A percentile compares a stretch with the other conserved stretches of the same genome.
Evolutionary conservation across 1,140 invertebrate genomes (phyloP).

Genomic region (Ceratitis capitata): DNA sequence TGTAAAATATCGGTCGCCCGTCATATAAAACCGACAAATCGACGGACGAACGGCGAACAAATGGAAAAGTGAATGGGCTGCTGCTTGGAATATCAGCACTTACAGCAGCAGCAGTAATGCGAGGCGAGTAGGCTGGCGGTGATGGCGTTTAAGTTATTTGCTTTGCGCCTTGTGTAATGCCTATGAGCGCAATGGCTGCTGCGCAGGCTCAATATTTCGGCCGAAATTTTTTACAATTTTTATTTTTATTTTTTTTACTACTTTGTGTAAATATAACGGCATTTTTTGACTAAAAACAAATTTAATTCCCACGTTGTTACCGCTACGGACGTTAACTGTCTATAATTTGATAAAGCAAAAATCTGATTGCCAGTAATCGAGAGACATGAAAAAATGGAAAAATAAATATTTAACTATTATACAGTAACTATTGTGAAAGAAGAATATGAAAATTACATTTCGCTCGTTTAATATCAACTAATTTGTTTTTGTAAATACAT

Average conservation of each 20-base stretch:
- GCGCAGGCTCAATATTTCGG: background rate
- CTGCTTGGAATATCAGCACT: no score
- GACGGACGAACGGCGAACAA: background rate
- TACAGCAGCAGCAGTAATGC: background rate
- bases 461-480: no score
- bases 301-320: background rate
- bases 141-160: slow-evolving; percentile 6
- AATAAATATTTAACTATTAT: no score
- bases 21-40: slow-evolving; percentile 22
- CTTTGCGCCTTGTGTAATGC: background rate
- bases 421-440: no score
- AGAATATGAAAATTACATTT: no score
- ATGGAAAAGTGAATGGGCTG: slow-evolving; percentile 29
- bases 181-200: background rate
- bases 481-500: no score
- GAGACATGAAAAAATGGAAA: no score
- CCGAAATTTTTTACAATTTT: background rate
- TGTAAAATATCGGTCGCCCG: slow-evolving; percentile 33
- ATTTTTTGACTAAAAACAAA: background rate
- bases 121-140: background rate
- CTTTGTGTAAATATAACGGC: background rate
- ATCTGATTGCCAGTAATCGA: background rate
- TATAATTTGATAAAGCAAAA: slow-evolving; percentile 21
- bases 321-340: background rate
- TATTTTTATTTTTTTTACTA: background rate